These are phyloP conservation scores for Epinotia brunnichana DNA, from an alignment of 2,888 invertebrate species.

Conservation along the genomic window DNA sequence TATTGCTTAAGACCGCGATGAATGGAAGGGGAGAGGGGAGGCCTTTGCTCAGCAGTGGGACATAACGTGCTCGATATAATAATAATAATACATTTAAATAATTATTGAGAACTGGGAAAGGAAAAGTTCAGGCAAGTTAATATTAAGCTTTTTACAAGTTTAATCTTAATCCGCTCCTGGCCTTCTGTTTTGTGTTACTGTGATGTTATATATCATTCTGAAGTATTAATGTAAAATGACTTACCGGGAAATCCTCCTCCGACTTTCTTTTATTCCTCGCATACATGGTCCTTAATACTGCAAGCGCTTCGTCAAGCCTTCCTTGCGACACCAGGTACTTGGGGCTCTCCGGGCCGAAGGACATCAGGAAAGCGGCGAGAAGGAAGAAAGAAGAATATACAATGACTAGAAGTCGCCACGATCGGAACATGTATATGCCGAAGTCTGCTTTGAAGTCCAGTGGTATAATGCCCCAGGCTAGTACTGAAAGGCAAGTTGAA, in stretches of 20 bases:
- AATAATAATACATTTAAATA: too few species aligned
- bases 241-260: conserved; percentile 78
- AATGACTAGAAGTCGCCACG: conserved; percentile 89
- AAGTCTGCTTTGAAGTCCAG: conserved; percentile 72
- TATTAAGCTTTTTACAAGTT: too few species aligned
- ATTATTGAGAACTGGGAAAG: too few species aligned
- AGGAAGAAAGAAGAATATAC: conserved; percentile 85
- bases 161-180: background rate
- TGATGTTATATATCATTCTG: too few species aligned
- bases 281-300: conserved; percentile 85
- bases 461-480: conserved; percentile 88
- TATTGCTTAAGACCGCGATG: too few species aligned
- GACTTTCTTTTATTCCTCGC: conserved; percentile 70
- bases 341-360: conserved; percentile 89
- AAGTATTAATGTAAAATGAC: conserved; percentile 43
- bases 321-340: conserved; percentile 88
- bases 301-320: conserved; percentile 84
- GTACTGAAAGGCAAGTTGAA: conserved; percentile 69
- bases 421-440: conserved; percentile 83
- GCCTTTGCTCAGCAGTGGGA: too few species aligned
- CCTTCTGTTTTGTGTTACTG: background rate
- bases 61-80: too few species aligned
- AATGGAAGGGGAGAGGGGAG: too few species aligned
- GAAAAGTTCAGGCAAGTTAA: too few species aligned
- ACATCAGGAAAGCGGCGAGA: conserved; percentile 80